A percentile compares a stretch with the other conserved stretches of the same genome.
Evolutionary conservation across 92 coral and sea anemone species (phyloP).

Genomic region (Palythoa grandis): DNA sequence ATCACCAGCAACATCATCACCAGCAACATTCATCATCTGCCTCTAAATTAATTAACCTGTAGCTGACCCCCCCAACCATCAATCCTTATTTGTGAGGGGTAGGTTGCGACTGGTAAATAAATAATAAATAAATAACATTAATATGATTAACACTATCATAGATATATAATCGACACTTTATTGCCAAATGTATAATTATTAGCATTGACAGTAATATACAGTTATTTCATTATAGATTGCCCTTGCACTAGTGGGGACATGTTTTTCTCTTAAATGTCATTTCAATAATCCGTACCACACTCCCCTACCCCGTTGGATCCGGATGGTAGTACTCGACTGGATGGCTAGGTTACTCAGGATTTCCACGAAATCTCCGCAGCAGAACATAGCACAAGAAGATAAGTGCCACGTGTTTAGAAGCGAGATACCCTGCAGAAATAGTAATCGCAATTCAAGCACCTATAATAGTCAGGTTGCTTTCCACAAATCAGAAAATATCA

Average conservation of each 20-base stretch:
- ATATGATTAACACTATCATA: no score
- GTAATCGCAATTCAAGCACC: background rate
- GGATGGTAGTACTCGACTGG: slow-evolving; percentile 73
- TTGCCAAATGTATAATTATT: no score
- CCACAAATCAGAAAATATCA: background rate
- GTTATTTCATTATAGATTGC: slow-evolving; percentile 57
- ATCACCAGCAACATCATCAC: no score
- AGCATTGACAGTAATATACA: background rate
- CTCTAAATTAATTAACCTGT: no score
- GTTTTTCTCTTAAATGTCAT: slow-evolving; percentile 72
- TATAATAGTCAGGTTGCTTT: background rate
- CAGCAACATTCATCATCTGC: no score
- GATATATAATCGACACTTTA: no score
- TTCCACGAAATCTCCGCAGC: slow-evolving; percentile 23
- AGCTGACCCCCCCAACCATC: no score
- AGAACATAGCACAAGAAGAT: background rate
- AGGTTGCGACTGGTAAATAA: no score
- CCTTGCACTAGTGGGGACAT: slow-evolving; percentile 79
- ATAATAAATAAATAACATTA: no score
- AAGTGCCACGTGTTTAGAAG: background rate
- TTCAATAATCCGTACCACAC: slow-evolving; percentile 81
- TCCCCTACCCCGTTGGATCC: slow-evolving; percentile 77
- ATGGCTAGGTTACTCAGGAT: slow-evolving; percentile 70
- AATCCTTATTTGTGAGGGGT: no score
- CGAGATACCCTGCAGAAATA: background rate